Conservation (phyloP, 1,140 invertebrate species). For the Grapholita molesta region DNA sequence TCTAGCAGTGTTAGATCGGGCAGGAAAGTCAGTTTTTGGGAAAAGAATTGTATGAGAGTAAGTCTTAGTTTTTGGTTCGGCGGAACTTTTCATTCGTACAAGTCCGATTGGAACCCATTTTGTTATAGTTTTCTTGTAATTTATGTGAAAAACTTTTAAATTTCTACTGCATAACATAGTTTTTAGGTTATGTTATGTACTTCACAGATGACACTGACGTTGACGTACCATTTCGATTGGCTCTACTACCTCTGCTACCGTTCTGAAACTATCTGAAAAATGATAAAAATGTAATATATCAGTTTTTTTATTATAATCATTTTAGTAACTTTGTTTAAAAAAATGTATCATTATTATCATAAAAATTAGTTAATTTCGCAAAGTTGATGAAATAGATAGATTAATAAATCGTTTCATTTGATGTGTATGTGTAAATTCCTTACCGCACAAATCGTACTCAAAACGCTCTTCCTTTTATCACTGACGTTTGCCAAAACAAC, state of each 20-base stretch:
- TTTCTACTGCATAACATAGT: constrained; percentile 45
- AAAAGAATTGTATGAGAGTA: constrained; percentile 79
- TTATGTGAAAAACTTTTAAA: constrained; percentile 32
- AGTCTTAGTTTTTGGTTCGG: constrained; percentile 57
- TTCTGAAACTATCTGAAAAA: background rate
- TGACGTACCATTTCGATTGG: background rate
- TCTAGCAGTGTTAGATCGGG: constrained; percentile 58
- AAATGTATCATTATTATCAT: too few relatives aligned
- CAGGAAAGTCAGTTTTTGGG: constrained; percentile 78
- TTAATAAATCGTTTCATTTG: background rate
- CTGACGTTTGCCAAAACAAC: constrained; percentile 50
- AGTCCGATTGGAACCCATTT: constrained; percentile 44
- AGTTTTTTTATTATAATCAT: too few relatives aligned
- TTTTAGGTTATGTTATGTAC: constrained; percentile 38
- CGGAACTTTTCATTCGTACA: constrained; percentile 49
- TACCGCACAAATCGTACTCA: background rate
- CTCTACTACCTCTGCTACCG: too few relatives aligned
- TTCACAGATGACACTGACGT: constrained; percentile 25
- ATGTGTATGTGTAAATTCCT: background rate
- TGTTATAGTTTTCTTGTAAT: constrained; percentile 39
- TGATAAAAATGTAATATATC: too few relatives aligned
- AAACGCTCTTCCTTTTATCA: background rate
- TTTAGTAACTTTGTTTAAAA: too few relatives aligned
- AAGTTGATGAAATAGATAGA: too few relatives aligned
- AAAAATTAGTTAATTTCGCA: too few relatives aligned